Evolutionary conservation across 2,113 vertebrate genomes (phyloP).

Genomic region (Saguinus imperator): DNA sequence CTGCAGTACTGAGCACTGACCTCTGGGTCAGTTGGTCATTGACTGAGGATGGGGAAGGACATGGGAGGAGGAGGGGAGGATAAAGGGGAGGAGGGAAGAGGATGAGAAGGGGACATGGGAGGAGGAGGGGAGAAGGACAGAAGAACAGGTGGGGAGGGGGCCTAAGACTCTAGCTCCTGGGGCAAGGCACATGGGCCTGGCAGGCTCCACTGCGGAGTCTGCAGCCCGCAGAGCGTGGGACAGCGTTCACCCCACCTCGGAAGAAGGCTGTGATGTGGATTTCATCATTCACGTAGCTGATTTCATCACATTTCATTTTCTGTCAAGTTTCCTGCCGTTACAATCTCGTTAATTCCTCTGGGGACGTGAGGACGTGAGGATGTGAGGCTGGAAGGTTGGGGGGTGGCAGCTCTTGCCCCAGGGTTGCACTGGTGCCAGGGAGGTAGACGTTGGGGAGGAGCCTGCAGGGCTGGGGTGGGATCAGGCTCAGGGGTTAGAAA

Average conservation of each 20-base stretch:
- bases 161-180: no score
- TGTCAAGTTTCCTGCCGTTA: constrained; percentile 32
- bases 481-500: neutral
- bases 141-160: no score
- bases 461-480: neutral
- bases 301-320: constrained; percentile 23
- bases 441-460: neutral
- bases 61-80: no score
- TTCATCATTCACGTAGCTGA: neutral
- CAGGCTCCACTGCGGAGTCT: neutral
- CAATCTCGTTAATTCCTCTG: neutral
- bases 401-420: neutral
- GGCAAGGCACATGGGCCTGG: no score
- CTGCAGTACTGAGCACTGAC: neutral
- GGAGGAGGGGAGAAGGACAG: no score
- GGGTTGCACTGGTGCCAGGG: neutral
- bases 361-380: neutral
- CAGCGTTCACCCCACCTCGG: accelerated
- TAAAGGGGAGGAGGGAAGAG: no score
- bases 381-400: neutral
- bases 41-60: neutral
- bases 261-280: neutral
- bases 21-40: neutral
- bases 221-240: accelerated
- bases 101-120: no score